Conservation (phyloP, 2,888 invertebrate genomes). For the Heliconius sara region DNA sequence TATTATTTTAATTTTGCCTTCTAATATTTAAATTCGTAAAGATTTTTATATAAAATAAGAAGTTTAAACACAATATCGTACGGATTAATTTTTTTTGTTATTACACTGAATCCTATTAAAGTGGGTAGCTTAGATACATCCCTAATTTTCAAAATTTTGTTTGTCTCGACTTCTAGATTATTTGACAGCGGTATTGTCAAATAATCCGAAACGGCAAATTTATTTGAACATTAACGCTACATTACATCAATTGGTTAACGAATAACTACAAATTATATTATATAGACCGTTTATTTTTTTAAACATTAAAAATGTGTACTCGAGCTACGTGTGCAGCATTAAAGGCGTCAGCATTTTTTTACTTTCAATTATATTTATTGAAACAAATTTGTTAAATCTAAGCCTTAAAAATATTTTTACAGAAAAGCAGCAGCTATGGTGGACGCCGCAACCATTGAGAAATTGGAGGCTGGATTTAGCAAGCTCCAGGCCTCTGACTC, state of each 20-base stretch:
- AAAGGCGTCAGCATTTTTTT: conserved; percentile 72
- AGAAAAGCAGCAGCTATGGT: conserved; percentile 93
- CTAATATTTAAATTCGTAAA: neutral
- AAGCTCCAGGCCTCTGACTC: conserved; percentile 95
- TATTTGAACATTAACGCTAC: neutral
- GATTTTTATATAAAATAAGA: neutral
- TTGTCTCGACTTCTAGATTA: conserved; percentile 36
- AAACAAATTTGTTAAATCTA: neutral
- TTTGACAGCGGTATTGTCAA: conserved; percentile 31
- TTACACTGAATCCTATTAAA: conserved; percentile 57
- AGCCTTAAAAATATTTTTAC: conserved; percentile 62
- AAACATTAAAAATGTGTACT: conserved; percentile 67
- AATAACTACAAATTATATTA: neutral
- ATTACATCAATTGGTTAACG: neutral
- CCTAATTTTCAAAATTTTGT: conserved; percentile 56
- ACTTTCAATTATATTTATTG: conserved; percentile 43
- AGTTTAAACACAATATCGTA: neutral
- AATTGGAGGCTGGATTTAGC: conserved; percentile 95
- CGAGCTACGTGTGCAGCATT: conserved; percentile 79
- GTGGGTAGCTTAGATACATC: conserved; percentile 63
- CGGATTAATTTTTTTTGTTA: conserved; percentile 48
- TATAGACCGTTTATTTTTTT: conserved; percentile 25
- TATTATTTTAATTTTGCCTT: neutral
- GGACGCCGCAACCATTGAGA: conserved; percentile 95
- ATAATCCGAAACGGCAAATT: neutral